These are phyloP conservation scores for Phasianus colchicus DNA, from an alignment of 2,113 vertebrate species.

Conservation along the genomic window DNA sequence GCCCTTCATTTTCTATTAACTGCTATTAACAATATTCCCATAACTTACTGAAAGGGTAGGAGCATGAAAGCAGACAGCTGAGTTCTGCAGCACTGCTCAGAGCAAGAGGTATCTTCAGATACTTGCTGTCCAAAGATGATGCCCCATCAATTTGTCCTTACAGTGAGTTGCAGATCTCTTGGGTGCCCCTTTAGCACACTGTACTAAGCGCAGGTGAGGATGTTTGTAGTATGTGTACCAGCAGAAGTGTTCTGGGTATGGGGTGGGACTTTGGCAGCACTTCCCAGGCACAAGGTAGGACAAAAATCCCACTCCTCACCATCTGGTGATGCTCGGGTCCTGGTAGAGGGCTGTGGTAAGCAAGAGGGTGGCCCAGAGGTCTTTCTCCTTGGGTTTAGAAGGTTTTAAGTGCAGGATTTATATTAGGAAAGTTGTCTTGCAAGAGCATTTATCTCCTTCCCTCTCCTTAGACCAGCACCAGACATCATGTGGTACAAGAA, in stretches of 20 bases:
- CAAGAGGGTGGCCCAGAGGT: background rate
- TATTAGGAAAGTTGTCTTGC: background rate
- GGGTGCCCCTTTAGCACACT: accelerated
- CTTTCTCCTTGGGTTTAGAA: background rate
- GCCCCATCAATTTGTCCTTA: background rate
- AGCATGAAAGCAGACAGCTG: background rate
- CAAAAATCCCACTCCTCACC: accelerated
- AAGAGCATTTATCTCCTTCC: background rate
- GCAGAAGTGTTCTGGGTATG: accelerated
- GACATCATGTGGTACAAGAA: constrained; percentile 95
- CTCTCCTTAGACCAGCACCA: constrained; percentile 87
- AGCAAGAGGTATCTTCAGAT: background rate
- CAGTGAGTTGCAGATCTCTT: background rate
- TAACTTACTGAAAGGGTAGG: background rate
- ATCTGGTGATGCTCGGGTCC: background rate
- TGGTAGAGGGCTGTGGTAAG: background rate
- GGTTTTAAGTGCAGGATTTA: background rate
- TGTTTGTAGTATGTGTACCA: background rate
- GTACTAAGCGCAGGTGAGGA: background rate
- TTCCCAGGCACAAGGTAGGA: accelerated
- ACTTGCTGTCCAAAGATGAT: background rate
- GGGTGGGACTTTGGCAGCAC: background rate
- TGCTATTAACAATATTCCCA: accelerated
- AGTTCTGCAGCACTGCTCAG: background rate
- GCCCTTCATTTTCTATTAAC: background rate